A percentile compares a stretch with the other conserved stretches of the same genome.
phyloP scores from a whole-genome alignment of 2,797 vertebrate species.

The Anguilla megastoma region DNA sequence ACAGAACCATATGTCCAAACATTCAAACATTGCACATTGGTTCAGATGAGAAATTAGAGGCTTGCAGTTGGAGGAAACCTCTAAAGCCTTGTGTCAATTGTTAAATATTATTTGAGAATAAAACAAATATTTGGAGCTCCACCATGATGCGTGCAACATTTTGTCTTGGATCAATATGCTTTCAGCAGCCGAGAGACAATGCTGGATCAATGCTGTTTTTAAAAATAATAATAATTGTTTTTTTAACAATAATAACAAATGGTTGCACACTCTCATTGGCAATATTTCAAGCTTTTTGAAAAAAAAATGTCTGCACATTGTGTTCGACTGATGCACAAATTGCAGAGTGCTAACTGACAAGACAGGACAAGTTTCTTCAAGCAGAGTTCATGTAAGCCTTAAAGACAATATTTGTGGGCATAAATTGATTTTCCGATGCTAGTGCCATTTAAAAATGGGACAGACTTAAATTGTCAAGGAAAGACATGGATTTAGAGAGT shows the following conservation, averaged over 20 bases:
- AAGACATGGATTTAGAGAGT: too few relatives aligned
- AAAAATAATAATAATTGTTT: slow-evolving; percentile 31
- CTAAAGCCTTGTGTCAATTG: neutral
- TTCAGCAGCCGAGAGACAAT: slow-evolving; percentile 33
- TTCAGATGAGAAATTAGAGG: neutral
- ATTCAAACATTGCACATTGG: neutral
- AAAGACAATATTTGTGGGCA: neutral
- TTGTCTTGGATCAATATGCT: slow-evolving; percentile 36
- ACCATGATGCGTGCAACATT: slow-evolving; percentile 39
- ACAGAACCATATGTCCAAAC: too few relatives aligned
- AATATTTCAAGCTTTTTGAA: slow-evolving; percentile 22
- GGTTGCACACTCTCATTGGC: neutral
- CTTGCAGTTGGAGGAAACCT: neutral
- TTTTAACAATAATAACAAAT: slow-evolving; percentile 32
- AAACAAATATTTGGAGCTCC: neutral
- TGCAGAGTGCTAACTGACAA: neutral
- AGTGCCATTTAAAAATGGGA: neutral
- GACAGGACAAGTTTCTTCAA: neutral
- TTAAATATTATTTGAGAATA: neutral
- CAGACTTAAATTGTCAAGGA: neutral
- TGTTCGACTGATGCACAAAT: slow-evolving; percentile 15
- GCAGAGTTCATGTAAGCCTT: slow-evolving; percentile 5
- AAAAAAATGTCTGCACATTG: neutral
- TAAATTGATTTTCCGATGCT: neutral
- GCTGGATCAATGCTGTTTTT: slow-evolving; percentile 41